Evolutionary conservation across 2,797 vertebrate genomes (phyloP).

Genomic region (Mormyrus proboscirostris): DNA sequence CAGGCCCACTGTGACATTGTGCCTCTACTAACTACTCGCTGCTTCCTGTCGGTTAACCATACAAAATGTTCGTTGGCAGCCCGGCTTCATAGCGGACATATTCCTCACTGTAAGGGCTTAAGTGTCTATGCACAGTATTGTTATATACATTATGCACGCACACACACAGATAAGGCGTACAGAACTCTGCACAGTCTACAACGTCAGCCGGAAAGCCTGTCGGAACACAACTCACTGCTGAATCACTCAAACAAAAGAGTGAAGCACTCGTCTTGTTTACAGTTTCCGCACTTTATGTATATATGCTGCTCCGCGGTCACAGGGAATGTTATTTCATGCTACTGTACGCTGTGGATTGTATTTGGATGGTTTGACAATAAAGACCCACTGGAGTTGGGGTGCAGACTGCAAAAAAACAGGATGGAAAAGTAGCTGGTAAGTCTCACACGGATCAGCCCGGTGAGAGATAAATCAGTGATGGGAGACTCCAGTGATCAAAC

Average conservation of each 20-base stretch:
- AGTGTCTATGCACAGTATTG: neutral
- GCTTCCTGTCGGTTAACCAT: no score
- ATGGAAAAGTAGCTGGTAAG: neutral
- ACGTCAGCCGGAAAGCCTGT: no score
- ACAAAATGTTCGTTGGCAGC: neutral
- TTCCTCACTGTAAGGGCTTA: neutral
- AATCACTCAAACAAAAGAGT: neutral
- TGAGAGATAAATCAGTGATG: neutral
- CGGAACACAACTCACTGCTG: neutral
- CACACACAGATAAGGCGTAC: neutral
- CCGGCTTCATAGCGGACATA: neutral
- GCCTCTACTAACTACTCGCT: no score
- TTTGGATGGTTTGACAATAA: neutral
- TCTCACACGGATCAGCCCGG: neutral
- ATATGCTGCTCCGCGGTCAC: neutral
- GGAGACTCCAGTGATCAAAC: neutral
- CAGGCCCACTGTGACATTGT: no score
- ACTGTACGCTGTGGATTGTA: neutral
- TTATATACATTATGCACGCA: neutral
- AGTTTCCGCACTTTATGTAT: neutral
- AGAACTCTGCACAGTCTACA: neutral
- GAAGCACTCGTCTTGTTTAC: neutral
- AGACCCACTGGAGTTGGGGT: neutral
- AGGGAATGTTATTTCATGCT: neutral
- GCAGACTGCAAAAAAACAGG: neutral